Evolutionary conservation across 2,888 invertebrate genomes (phyloP), one percentile per base, ranked within the genome.

Genomic region (Alsophila aescularia): DNA sequence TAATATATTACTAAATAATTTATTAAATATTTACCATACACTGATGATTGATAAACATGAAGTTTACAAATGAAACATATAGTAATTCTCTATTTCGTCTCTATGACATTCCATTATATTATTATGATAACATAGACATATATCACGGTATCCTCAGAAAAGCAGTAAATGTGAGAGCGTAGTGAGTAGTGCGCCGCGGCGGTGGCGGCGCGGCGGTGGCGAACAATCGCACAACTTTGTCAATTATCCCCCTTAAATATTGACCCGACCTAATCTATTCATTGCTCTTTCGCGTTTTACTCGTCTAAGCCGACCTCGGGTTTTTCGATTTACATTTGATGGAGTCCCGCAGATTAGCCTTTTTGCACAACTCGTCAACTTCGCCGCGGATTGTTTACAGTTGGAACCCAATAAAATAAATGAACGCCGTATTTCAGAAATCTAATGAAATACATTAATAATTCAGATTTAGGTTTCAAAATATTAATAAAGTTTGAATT

Each of bases 231-330:
- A 44, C 52, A 77, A 78, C 79, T 82, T 81, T 67, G 64, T 66
- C 79, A 79, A 81, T 80, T 75, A 79, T 62, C 60, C 70, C 62
- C 41, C 34, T 71, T 71, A 72, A 76, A 76, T 73, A 80, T 77
- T 74, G 74, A 69, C 66, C 73, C 60, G 60, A 54, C 58, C 58
- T 77, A 74, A 78, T 80, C 66, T 79, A 79, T 79, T 77, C 81
- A 77, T 76, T 71, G 74, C 63, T 69, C 62, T 64, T 62, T 56
- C 67, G 52, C 69, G 60, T 71, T 42, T 71, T 75, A 73, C 77
- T 75, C 69, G 70, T 70, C 60, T 70, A 63, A 74, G 41, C 69
- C 58, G 8, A 12, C 10, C 60, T 57, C 49, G 52, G 59, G 66
- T 52, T 65, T 64, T 64, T 66, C 65, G 64, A 73, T 77, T 78